Evolutionary conservation across 2,797 vertebrate genomes (phyloP), one percentile per base, ranked within the genome.

Genomic region (Carapus acus): DNA sequence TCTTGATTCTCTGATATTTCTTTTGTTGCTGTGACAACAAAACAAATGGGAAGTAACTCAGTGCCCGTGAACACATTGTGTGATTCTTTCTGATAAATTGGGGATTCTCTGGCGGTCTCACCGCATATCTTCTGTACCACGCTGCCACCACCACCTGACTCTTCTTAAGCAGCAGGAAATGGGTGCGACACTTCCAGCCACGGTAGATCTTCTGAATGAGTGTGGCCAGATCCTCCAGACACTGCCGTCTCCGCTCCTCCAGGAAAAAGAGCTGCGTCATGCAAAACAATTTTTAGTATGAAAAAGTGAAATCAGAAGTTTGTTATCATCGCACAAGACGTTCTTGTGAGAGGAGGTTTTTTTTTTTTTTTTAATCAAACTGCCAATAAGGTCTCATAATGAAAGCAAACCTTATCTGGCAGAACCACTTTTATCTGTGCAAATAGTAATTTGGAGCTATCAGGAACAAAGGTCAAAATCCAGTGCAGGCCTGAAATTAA

Each of bases 201-300:
- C 93, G 89, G 71, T 95, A 99, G 83, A 98, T 94, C 86, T 99
- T 99, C 80, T 86, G 94, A 74, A 99, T 98, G 27, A 99, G 90
- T 0, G 92, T 88, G 55, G 96, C 94, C 65, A 99, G 83, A 73
- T 95, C 91, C 58, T 98, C 86, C 43, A 99, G 80, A 16, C 94
- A 90, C 22, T 89, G 89, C 72, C 90, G 92, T 65, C 96, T 88
- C 65, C 88, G 82, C 54, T 97, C 94, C 84, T 99, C 96, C 40
- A 99, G 73, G 62, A 88, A 91, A 84, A 99, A 99, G 48, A 99
- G 90, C 96, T 99, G 60, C n/a, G n/a, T n/a, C n/a, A n/a, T n/a
- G n/a, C n/a, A n/a, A n/a, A n/a, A n/a, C n/a, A n/a, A n/a, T n/a
- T n/a, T n/a, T n/a, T n/a, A n/a, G n/a, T n/a, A n/a, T 9, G 24